These are phyloP conservation scores for Lamproptera curius DNA, from an alignment of 2,888 invertebrate genomes.

Conservation along the genomic window DNA sequence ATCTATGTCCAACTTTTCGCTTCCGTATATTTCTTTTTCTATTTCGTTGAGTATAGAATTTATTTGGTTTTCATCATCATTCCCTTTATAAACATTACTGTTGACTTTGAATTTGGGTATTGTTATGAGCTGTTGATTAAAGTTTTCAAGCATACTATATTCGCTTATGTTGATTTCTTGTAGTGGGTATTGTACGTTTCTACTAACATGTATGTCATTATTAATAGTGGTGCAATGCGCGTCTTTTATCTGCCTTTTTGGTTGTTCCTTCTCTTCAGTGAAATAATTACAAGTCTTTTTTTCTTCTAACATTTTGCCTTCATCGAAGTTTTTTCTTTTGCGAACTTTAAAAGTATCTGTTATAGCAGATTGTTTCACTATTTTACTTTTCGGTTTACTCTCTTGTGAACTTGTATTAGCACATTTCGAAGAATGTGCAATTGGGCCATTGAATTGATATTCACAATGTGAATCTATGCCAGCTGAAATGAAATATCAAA, in stretches of 20 bases:
- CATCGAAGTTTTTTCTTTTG: conserved; percentile 46
- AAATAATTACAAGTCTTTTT: conserved; percentile 54
- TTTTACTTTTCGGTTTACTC: conserved; percentile 20
- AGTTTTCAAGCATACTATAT: no score
- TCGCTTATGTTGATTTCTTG: no score
- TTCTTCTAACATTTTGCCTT: conserved; percentile 44
- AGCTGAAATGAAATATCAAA: conserved; percentile 53
- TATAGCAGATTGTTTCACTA: conserved; percentile 38
- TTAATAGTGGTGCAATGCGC: no score
- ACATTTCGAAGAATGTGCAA: conserved; percentile 24
- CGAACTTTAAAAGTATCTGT: conserved; percentile 47
- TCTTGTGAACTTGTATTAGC: conserved; percentile 5
- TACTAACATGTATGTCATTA: no score
- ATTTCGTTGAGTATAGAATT: conserved; percentile 51
- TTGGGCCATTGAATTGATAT: conserved; percentile 47
- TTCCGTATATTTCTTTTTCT: conserved; percentile 50
- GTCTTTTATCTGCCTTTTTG: no score
- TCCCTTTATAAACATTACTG: conserved; percentile 12
- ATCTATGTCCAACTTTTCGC: background rate
- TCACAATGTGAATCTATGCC: conserved; percentile 70
- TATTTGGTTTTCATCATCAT: conserved; percentile 43
- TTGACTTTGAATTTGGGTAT: conserved; percentile 8
- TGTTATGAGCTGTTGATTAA: no score
- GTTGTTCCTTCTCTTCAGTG: no score
- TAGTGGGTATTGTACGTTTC: no score